Conservation (phyloP, 37 sponge, comb jelly and placozoan genomes). For the Aplysina aerophoba region DNA sequence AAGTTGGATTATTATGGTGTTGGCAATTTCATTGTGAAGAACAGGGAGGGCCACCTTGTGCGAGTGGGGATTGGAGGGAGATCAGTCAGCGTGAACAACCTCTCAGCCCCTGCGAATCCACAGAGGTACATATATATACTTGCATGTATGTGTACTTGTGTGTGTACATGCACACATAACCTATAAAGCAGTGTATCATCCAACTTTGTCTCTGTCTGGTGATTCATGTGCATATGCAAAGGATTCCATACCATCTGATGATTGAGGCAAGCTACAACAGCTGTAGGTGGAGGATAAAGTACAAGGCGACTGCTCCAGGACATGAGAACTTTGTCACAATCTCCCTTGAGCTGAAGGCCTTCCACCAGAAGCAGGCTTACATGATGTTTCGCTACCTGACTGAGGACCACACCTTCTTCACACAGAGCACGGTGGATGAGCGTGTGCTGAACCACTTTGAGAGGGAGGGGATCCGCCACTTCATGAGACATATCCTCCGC, state of each 20-base stretch:
- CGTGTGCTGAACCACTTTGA: slow-evolving; percentile 60
- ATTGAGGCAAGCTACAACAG: slow-evolving; percentile 57
- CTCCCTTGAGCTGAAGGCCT: not conserved
- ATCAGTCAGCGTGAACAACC: not conserved
- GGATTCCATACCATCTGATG: slow-evolving; percentile 58
- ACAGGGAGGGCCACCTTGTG: slow-evolving; percentile 10
- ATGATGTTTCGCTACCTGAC: slow-evolving; percentile 68
- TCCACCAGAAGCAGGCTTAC: slow-evolving; percentile 38
- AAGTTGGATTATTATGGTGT: slow-evolving; percentile 42
- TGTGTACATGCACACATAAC: not conserved
- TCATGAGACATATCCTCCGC: not conserved
- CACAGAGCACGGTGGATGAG: slow-evolving; percentile 54
- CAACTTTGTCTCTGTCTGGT: too few relatives aligned
- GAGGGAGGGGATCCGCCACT: not conserved
- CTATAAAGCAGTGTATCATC: not conserved
- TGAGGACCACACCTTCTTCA: slow-evolving; percentile 79
- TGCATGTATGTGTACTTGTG: not conserved
- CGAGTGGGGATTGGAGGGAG: slow-evolving; percentile 49
- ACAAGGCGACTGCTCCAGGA: slow-evolving; percentile 28
- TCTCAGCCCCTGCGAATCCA: not conserved
- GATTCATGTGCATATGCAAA: not conserved
- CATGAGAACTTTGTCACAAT: slow-evolving; percentile 16
- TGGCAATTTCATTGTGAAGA: slow-evolving; percentile 11
- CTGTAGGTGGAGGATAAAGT: slow-evolving; percentile 54
- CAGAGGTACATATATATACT: not conserved